These are phyloP conservation scores for Trichonephila clavata DNA, from an alignment of 1,140 invertebrate species.

Conservation along the genomic window DNA sequence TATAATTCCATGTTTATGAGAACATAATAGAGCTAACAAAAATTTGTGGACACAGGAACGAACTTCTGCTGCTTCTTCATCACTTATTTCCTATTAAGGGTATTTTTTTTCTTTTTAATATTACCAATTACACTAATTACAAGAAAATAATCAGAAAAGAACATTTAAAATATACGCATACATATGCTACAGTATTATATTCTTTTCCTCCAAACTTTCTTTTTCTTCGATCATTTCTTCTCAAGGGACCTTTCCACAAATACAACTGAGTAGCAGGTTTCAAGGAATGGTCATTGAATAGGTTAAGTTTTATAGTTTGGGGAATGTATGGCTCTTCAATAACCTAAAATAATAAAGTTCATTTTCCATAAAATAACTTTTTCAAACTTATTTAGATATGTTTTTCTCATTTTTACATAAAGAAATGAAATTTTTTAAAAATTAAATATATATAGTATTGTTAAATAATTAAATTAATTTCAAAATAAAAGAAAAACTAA, in stretches of 20 bases:
- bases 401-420: not conserved
- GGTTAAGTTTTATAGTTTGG: constrained; percentile 87
- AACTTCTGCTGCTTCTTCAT: constrained; percentile 78
- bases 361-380: not conserved
- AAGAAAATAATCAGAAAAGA: not conserved
- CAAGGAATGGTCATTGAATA: constrained; percentile 86
- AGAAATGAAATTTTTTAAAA: not conserved
- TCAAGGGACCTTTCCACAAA: constrained; percentile 87
- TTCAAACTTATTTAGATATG: not conserved
- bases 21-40: constrained; percentile 86
- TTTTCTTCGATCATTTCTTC: constrained; percentile 79
- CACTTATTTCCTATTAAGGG: constrained; percentile 80
- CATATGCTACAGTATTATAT: constrained; percentile 76
- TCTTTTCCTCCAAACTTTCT: constrained; percentile 79
- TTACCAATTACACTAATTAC: not conserved
- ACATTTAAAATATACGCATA: constrained; percentile 58
- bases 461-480: not conserved
- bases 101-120: not conserved
- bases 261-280: constrained; percentile 87
- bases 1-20: constrained; percentile 86
- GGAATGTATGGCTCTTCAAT: constrained; percentile 85
- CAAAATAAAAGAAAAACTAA: not conserved
- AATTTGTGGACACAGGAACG: constrained; percentile 85
- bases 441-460: not conserved
- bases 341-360: constrained; percentile 79